phyloP scores from a whole-genome alignment of 2,113 vertebrate species.

The Mesitornis unicolor region DNA sequence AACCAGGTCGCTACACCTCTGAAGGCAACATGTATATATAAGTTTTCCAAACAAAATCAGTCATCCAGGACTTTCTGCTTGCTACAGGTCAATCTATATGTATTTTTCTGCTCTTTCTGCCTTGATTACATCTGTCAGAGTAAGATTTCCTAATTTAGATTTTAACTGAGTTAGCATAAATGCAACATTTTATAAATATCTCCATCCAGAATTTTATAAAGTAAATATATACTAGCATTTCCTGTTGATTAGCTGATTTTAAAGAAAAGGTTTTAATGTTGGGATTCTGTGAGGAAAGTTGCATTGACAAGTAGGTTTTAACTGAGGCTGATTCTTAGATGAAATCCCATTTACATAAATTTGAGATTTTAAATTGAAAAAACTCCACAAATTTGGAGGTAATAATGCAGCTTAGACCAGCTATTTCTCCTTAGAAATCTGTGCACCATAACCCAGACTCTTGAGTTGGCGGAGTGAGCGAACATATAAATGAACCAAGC shows the following conservation, averaged over 20 bases:
- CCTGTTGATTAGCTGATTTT: not conserved
- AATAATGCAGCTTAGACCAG: not conserved
- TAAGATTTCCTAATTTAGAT: not conserved
- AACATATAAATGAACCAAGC: not conserved
- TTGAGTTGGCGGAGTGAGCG: not conserved
- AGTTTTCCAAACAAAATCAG: not conserved
- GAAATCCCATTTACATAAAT: not conserved
- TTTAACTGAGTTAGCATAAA: not conserved
- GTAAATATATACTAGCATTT: not conserved
- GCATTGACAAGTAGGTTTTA: not conserved
- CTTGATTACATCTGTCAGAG: not conserved
- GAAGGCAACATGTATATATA: too few species aligned
- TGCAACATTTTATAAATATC: not conserved
- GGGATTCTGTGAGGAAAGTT: not conserved
- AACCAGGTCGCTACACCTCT: too few species aligned
- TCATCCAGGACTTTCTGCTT: not conserved
- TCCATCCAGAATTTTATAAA: not conserved
- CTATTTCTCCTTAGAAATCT: not conserved
- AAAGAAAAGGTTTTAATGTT: not conserved
- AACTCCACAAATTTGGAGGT: not conserved
- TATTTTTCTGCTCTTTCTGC: not conserved
- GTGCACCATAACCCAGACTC: not conserved
- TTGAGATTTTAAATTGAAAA: not conserved
- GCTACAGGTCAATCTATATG: not conserved
- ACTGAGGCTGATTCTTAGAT: not conserved